phyloP scores from a whole-genome alignment of 2,888 invertebrate species.

The Parnassius smintheus region DNA sequence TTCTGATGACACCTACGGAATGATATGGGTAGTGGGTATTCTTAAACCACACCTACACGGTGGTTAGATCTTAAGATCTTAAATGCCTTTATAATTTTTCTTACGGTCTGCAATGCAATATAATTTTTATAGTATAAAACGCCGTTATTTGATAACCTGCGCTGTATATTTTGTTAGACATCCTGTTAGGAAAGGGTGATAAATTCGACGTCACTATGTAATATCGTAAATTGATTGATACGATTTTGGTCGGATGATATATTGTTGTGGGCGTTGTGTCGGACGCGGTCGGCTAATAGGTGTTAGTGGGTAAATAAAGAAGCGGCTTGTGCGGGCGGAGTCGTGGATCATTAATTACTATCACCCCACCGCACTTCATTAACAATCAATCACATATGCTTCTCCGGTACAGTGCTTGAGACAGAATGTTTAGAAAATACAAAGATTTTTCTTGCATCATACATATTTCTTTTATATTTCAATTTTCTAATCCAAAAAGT shows the following conservation, averaged over 20 bases:
- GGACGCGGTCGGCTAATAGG: conserved; percentile 67
- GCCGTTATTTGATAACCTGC: neutral
- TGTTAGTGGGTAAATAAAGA: conserved; percentile 74
- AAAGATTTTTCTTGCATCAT: conserved; percentile 30
- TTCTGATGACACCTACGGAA: no score
- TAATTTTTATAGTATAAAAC: no score
- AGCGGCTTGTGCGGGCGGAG: conserved; percentile 56
- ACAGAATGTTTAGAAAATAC: conserved; percentile 43
- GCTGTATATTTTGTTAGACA: conserved; percentile 13
- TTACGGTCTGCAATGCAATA: no score
- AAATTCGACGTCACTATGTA: conserved; percentile 53
- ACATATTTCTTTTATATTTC: neutral
- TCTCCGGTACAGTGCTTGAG: conserved; percentile 43
- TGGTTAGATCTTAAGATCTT: no score
- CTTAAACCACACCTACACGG: no score
- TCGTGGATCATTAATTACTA: conserved; percentile 74
- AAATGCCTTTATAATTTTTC: no score
- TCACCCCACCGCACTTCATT: conserved; percentile 72
- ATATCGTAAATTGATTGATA: conserved; percentile 75
- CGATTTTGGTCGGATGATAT: conserved; percentile 62
- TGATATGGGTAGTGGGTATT: no score
- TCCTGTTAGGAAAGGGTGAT: conserved; percentile 49
- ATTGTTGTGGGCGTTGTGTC: conserved; percentile 57
- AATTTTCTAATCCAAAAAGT: no score
- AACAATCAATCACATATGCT: conserved; percentile 74